Evolutionary conservation across 2,797 vertebrate species (phyloP).

Genomic region (Hoplostethus atlanticus): DNA sequence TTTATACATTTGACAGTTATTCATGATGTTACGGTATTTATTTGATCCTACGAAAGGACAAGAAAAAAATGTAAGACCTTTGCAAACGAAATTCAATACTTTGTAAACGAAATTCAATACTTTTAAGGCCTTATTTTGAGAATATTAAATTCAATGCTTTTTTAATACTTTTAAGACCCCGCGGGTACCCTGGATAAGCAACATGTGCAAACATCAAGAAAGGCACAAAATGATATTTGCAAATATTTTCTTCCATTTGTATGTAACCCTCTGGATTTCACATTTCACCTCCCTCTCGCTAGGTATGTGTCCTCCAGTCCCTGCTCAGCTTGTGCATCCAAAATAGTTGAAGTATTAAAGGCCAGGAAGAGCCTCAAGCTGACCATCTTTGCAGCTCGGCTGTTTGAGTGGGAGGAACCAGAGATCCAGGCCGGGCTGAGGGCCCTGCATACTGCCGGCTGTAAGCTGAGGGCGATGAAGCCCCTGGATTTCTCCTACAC

Average conservation of each 20-base stretch:
- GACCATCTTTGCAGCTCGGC: constrained; percentile 87
- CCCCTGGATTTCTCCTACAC: constrained; percentile 93
- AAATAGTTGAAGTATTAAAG: constrained; percentile 84
- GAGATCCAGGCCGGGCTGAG: constrained; percentile 89
- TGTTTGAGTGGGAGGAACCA: constrained; percentile 94
- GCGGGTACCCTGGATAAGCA: no score
- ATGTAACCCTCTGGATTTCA: background rate
- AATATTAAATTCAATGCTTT: no score
- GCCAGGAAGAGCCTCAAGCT: constrained; percentile 85
- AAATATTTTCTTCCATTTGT: background rate
- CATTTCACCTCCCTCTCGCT: background rate
- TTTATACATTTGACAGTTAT: no score
- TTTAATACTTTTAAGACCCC: no score
- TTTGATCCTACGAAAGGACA: no score
- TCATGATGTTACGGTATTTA: no score
- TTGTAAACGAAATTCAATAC: no score
- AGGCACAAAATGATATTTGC: background rate
- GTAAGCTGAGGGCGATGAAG: constrained; percentile 94
- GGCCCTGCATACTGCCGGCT: constrained; percentile 87
- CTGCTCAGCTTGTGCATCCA: constrained; percentile 86
- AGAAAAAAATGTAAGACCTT: no score
- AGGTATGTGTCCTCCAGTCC: constrained; percentile 94
- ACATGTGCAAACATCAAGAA: background rate
- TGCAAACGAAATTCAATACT: no score
- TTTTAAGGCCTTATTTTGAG: no score